These are phyloP conservation scores for Ia io DNA, from an alignment of 2,113 vertebrate genomes.

Conservation along the genomic window DNA sequence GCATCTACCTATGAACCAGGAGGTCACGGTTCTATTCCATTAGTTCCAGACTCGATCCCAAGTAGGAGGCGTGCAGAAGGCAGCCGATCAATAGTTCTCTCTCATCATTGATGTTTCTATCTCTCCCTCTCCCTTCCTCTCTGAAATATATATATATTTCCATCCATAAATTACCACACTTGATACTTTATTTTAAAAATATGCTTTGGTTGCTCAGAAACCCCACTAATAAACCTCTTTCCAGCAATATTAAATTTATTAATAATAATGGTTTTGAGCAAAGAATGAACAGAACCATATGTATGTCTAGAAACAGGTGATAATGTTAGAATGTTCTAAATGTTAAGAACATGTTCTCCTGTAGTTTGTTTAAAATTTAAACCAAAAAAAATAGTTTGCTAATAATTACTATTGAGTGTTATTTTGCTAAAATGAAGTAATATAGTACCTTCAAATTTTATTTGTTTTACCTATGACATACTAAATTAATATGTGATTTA, in stretches of 20 bases:
- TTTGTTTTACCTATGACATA: not conserved
- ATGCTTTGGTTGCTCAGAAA: not conserved
- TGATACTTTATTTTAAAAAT: slow-evolving; percentile 6
- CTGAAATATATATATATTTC: too few species aligned
- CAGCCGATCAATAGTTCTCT: too few species aligned
- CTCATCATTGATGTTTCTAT: too few species aligned
- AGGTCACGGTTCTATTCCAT: too few species aligned
- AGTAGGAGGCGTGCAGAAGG: too few species aligned
- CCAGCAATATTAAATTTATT: not conserved
- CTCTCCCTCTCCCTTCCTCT: too few species aligned
- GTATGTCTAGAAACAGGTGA: not conserved
- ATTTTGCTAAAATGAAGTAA: not conserved
- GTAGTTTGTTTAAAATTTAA: not conserved
- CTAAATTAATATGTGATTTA: not conserved
- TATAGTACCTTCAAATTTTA: not conserved
- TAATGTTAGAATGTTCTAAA: slow-evolving; percentile 11
- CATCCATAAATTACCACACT: not conserved
- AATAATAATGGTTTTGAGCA: not conserved
- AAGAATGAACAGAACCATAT: not conserved
- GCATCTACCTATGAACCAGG: too few species aligned
- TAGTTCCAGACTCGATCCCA: too few species aligned
- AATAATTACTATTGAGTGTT: not conserved
- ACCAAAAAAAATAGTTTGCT: not conserved
- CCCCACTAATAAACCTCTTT: not conserved
- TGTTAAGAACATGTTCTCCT: not conserved